Percentiles rank a stretch among this genome's conserved stretches.
phyloP scores from a whole-genome alignment of 2,888 invertebrate species.

The Drosophila robusta region DNA sequence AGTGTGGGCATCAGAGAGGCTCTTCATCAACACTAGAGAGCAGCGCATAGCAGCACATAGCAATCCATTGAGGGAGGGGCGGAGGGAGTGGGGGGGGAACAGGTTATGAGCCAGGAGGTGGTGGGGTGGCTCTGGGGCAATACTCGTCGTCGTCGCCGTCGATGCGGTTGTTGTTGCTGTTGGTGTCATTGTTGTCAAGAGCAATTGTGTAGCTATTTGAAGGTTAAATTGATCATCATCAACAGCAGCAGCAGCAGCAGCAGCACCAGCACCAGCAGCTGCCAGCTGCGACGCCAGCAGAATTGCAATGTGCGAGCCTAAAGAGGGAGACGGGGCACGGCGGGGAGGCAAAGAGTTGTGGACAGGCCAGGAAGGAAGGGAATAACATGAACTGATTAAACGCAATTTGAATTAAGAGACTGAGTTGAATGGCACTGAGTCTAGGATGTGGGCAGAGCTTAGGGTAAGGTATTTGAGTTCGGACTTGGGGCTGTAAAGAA shows the following conservation, averaged over 20 bases:
- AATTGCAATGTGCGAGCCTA: slow-evolving; percentile 41
- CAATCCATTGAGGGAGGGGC: slow-evolving; percentile 30
- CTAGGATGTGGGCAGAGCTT: slow-evolving; percentile 5
- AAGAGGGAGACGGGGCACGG: background rate
- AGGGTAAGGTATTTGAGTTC: background rate
- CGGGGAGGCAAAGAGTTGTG: slow-evolving; percentile 30
- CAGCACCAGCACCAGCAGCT: slow-evolving; percentile 25
- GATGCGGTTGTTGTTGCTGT: slow-evolving; percentile 2
- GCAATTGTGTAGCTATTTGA: slow-evolving; percentile 68
- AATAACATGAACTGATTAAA: slow-evolving; percentile 49
- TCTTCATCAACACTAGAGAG: slow-evolving; percentile 57
- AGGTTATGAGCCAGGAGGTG: slow-evolving; percentile 21
- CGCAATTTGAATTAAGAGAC: slow-evolving; percentile 44
- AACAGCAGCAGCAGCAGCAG: slow-evolving; percentile 26
- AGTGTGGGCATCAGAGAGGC: slow-evolving; percentile 1
- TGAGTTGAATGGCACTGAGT: slow-evolving; percentile 2
- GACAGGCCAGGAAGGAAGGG: slow-evolving; percentile 8
- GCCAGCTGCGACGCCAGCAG: slow-evolving; percentile 31
- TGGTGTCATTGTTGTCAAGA: slow-evolving; percentile 66
- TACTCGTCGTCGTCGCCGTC: slow-evolving; percentile 7
- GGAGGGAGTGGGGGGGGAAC: background rate
- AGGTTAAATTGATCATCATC: slow-evolving; percentile 75
- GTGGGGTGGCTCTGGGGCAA: background rate
- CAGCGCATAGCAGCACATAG: slow-evolving; percentile 41
- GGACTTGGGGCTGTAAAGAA: too few relatives aligned